Conservation (phyloP, 2,888 invertebrate species). For the Drosophila tripunctata region DNA sequence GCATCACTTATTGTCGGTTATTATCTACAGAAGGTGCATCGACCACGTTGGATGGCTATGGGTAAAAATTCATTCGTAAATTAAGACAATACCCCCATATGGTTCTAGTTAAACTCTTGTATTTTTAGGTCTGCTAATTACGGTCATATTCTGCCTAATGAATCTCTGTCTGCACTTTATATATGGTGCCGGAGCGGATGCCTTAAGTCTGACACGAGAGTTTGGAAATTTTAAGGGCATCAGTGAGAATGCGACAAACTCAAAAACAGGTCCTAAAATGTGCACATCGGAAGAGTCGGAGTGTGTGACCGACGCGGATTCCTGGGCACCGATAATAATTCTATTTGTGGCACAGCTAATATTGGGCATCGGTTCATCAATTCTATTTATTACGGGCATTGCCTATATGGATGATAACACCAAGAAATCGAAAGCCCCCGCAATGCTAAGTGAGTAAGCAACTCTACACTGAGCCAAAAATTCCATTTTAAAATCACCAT, state of each 20-base stretch:
- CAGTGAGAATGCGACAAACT: slow-evolving; percentile 73
- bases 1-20: slow-evolving; percentile 88
- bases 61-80: slow-evolving; percentile 63
- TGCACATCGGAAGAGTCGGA: slow-evolving; percentile 6
- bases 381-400: slow-evolving; percentile 88
- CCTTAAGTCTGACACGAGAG: slow-evolving; percentile 86
- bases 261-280: not conserved
- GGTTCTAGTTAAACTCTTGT: not conserved
- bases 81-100: too few relatives aligned
- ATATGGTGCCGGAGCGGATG: slow-evolving; percentile 88
- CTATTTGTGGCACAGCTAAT: slow-evolving; percentile 87
- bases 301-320: slow-evolving; percentile 28
- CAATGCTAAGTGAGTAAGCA: slow-evolving; percentile 86
- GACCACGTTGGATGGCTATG: slow-evolving; percentile 89
- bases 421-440: slow-evolving; percentile 88
- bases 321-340: slow-evolving; percentile 85
- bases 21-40: slow-evolving; percentile 88
- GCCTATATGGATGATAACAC: slow-evolving; percentile 90
- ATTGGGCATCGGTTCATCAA: slow-evolving; percentile 88
- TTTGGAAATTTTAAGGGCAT: slow-evolving; percentile 82
- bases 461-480: too few relatives aligned
- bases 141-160: slow-evolving; percentile 87
- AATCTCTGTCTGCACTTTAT: slow-evolving; percentile 88
- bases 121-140: slow-evolving; percentile 85
- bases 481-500: too few relatives aligned